phyloP scores from a whole-genome alignment of 2,797 vertebrate species.

The Pteropus rufus region DNA sequence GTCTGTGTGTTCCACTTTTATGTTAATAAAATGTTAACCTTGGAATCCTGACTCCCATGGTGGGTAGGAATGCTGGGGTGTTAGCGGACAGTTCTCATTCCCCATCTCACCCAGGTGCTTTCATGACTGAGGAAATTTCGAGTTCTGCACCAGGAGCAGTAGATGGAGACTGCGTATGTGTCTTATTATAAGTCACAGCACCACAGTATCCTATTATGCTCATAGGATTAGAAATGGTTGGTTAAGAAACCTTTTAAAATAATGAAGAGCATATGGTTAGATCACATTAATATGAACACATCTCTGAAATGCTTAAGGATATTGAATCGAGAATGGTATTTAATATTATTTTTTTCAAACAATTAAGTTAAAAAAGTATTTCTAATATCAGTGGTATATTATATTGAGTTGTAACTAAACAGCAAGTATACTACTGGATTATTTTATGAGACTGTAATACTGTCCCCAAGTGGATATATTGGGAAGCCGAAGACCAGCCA shows the following conservation, averaged over 20 bases:
- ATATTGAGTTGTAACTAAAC: constrained; percentile 49
- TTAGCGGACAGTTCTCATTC: neutral
- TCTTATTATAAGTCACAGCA: neutral
- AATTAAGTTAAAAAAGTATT: constrained; percentile 58
- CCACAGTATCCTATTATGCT: neutral
- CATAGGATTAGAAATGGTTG: neutral
- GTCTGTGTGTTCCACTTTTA: constrained; percentile 5
- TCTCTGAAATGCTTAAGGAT: constrained; percentile 44
- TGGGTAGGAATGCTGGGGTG: neutral
- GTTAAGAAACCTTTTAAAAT: constrained; percentile 55
- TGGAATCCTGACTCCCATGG: neutral
- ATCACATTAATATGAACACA: constrained; percentile 19
- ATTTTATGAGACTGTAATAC: constrained; percentile 56
- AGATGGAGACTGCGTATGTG: neutral
- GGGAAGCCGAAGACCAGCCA: constrained; percentile 16
- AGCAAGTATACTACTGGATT: neutral
- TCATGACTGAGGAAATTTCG: neutral
- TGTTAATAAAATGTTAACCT: neutral
- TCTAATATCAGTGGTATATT: constrained; percentile 22
- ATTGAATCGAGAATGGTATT: constrained; percentile 34
- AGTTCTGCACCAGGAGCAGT: neutral
- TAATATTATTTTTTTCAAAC: constrained; percentile 63
- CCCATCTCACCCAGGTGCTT: neutral
- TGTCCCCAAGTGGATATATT: constrained; percentile 18
- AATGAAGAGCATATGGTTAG: neutral